Conservation (phyloP, 2,888 invertebrate genomes). For the Lypha dubia region DNA sequence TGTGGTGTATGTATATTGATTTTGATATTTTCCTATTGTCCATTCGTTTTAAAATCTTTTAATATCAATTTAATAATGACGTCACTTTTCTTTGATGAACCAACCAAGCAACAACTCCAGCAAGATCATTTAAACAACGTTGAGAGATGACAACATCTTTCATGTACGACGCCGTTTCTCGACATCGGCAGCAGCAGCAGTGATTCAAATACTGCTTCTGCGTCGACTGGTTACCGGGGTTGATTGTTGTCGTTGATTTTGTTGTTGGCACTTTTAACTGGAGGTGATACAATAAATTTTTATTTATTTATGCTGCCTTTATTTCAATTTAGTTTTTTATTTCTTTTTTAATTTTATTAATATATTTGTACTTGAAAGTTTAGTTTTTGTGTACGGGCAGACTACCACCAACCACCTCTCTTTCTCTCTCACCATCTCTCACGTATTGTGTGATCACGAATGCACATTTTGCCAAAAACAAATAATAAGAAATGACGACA, state of each 20-base stretch:
- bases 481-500: conserved; percentile 54
- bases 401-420: too few species aligned
- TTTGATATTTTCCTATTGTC: conserved; percentile 26
- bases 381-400: conserved; percentile 29
- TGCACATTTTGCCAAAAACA: conserved; percentile 64
- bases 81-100: conserved; percentile 48
- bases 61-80: conserved; percentile 54
- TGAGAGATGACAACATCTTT: conserved; percentile 57
- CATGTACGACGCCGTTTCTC: conserved; percentile 11
- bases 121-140: background rate
- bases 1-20: too few species aligned
- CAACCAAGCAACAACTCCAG: conserved; percentile 23
- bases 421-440: too few species aligned
- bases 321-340: conserved; percentile 25
- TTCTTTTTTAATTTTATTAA: conserved; percentile 50
- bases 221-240: conserved; percentile 18
- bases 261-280: conserved; percentile 51
- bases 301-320: conserved; percentile 48
- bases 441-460: conserved; percentile 59
- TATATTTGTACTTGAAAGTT: conserved; percentile 64
- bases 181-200: conserved; percentile 14
- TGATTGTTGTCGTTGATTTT: conserved; percentile 16
- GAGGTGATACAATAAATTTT: conserved; percentile 59
- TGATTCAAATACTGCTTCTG: conserved; percentile 53
- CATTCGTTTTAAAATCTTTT: conserved; percentile 12